Base-by-base conservation (phyloP, 2,888 invertebrate species). In the Sarcophaga rosellei region DNA sequence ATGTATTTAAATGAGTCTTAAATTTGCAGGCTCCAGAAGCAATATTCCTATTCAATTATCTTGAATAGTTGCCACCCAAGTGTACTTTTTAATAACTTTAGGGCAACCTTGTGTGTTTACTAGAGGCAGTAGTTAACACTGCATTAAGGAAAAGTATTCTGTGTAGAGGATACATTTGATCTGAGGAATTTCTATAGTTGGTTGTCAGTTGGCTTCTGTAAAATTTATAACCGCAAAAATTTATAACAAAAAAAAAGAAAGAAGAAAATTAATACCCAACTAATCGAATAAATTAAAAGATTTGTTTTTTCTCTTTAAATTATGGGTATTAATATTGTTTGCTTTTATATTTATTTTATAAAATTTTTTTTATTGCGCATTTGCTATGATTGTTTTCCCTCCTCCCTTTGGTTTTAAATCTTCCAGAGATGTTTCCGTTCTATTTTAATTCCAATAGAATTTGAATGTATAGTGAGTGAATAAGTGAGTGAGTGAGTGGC, bases 401-500 rank as follows among this genome's bases (percentile, higher is more conserved):
- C 10, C 1, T 23, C 10, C 1, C 35, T 8, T 35, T 35, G 44
- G 17, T 63, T 59, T 79, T 59, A 57, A 47, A 21, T 63, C 62
- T 53, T 17, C 1, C 35, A 17, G 10, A 10, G 35, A 35, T 35
- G 10, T 35, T 79, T 11, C n/a, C 25, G 61, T 63, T 65, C 23
- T 25, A 57, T 35, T 35, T n/a, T 44, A 20, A 57, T 79, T 79
- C 57, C 72, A 79, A 79, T 44, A 20, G n/a, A 72, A 65, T 53
- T 25, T 78, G 78, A 66, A 35, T 8, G 62, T 79, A 35, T 35
- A 35, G 35, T 44, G 63, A 57, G 20, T 11, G 15, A 65, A 44
- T 61, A 35, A 25, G 23, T 23, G 23, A 25, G 25, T 23, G 23
- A 25, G 25, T 25, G 25, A 25, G 25, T 25, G 35, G 6, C 6